A percentile compares a stretch with the other conserved stretches of the same genome.
Evolutionary conservation across 1,140 invertebrate genomes (phyloP).

Genomic region (Orius laevigatus): DNA sequence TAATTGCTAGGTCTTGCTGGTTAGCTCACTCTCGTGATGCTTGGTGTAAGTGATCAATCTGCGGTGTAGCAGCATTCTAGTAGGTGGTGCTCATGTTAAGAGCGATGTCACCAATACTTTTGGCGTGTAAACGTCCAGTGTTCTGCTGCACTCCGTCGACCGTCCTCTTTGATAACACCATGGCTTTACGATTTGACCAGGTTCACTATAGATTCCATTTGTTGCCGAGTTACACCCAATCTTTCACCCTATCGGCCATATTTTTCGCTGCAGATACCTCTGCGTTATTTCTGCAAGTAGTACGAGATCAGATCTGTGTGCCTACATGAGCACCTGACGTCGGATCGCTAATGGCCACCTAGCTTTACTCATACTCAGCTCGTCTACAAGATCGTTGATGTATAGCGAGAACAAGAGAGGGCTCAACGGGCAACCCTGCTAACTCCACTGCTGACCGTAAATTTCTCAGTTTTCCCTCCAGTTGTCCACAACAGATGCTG

Average conservation of each 20-base stretch:
- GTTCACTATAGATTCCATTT: conserved; percentile 14
- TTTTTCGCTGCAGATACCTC: conserved; percentile 9
- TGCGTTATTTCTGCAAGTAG: conserved; percentile 8
- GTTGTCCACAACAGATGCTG: conserved; percentile 4
- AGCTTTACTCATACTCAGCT: conserved; percentile 13
- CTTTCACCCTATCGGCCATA: conserved; percentile 11
- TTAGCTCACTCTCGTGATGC: no score
- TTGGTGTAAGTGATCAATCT: no score
- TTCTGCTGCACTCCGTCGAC: no score
- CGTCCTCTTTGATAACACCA: conserved; percentile 20
- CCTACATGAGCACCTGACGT: conserved; percentile 12
- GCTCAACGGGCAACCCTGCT: conserved; percentile 17
- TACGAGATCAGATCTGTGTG: conserved; percentile 17
- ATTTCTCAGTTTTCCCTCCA: conserved; percentile 6
- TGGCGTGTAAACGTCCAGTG: no score
- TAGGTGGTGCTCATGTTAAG: no score
- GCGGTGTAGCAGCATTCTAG: no score
- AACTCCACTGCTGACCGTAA: conserved; percentile 12
- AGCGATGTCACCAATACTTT: no score
- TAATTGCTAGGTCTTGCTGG: no score
- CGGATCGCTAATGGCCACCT: not conserved
- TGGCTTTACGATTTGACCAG: conserved; percentile 19
- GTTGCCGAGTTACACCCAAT: no score
- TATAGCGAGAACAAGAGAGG: conserved; percentile 17
- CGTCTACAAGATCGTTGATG: conserved; percentile 15